Evolutionary conservation across 2,797 vertebrate species (phyloP), one percentile per base, ranked within the genome.

Genomic region (Threskiornis aethiopicus): DNA sequence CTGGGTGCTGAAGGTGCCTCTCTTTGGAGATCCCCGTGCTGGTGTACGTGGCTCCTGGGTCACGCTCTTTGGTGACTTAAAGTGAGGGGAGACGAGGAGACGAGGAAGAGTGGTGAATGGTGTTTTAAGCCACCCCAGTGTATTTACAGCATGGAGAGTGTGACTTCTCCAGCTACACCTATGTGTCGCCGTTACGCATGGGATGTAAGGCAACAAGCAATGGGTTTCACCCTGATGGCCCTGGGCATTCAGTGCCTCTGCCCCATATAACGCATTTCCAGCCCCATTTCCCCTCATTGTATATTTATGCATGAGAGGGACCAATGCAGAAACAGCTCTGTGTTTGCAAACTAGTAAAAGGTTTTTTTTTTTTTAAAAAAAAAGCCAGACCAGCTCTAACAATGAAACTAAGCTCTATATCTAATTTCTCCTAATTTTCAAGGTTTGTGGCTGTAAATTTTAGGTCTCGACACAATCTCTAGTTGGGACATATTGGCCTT

Each of bases 401-500:
- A 62, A 82, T n/a, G 59, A 52, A 86, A 66, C 66, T 58, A 46
- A 95, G 51, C 44, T 33, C 51, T 65, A 1, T 31, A 20, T 55
- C 58, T 87, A 72, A 77, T 94, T 92, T 61, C 13, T 66, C 19
- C 58, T 93, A 46, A 37, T 95, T 93, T 95, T 88, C 72, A 90
- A 54, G 26, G 25, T 61, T 93, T 67, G 42, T 76, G 65, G 78
- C 46, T 75, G 49, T 81, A 93, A 96, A 96, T 95, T 62, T 79
- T 37, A 84, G 28, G 77, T 66, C 73, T 44, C 0, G 11, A 81
- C 65, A 65, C 29, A 61, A 54, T 67, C 65, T 83, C 61, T 78
- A n/a, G 61, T 79, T 96, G 87, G 95, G 92, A 91, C 84, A 85
- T 85, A 85, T 70, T 96, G 90, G 96, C 81, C 87, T 92, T 96